Evolutionary conservation across 2,888 invertebrate genomes (phyloP).

Genomic region (Sarcophaga variegata): DNA sequence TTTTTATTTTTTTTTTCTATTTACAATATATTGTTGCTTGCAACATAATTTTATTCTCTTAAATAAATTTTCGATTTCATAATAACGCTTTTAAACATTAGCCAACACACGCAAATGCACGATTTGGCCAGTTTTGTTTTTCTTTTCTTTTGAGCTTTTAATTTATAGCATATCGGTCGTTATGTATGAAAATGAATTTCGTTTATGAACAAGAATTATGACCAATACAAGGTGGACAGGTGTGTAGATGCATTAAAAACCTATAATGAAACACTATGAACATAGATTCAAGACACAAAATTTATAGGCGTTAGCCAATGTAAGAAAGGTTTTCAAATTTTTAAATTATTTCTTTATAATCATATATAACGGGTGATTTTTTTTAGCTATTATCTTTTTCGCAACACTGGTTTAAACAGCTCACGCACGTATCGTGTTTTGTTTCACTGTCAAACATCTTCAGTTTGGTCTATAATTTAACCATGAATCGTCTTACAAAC

Average conservation of each 20-base stretch:
- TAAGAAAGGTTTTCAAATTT: too few species aligned
- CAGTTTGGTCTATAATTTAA: too few species aligned
- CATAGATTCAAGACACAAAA: neutral
- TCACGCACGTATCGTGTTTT: too few species aligned
- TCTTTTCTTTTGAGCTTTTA: constrained; percentile 46
- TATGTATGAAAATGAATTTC: constrained; percentile 30
- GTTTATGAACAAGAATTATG: constrained; percentile 52
- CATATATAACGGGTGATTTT: too few species aligned
- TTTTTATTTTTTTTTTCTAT: neutral
- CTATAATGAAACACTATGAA: neutral
- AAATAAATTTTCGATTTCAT: constrained; percentile 33
- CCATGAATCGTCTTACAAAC: too few species aligned
- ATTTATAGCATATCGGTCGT: neutral
- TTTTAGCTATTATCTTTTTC: too few species aligned
- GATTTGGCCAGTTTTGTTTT: constrained; percentile 4
- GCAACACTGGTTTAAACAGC: too few species aligned
- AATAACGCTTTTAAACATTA: constrained; percentile 10
- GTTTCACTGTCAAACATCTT: too few species aligned
- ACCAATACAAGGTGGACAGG: constrained; percentile 11
- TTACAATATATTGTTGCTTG: neutral
- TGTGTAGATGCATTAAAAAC: neutral
- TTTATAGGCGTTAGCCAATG: too few species aligned
- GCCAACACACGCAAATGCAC: constrained; percentile 38
- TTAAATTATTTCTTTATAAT: too few species aligned
- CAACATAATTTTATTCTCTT: constrained; percentile 24